phyloP scores from a whole-genome alignment of 2,888 invertebrate species.

The Andrena marginata region DNA sequence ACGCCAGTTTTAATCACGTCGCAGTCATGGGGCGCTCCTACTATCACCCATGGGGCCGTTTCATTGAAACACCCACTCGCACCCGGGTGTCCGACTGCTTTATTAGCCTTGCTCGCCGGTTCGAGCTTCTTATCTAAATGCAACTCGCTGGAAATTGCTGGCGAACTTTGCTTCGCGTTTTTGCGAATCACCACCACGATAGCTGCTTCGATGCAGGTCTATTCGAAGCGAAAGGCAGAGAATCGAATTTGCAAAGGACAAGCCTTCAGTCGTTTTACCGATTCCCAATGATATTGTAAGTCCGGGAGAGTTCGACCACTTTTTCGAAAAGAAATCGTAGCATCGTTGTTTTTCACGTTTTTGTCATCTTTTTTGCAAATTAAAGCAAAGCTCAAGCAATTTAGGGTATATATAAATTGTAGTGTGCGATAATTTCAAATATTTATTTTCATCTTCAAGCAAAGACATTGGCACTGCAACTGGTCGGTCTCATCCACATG shows the following conservation, averaged over 20 bases:
- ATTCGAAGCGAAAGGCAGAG: neutral
- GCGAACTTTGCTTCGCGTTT: neutral
- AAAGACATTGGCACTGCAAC: too few species aligned
- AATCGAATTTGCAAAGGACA: neutral
- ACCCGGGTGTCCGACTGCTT: slow-evolving; percentile 74
- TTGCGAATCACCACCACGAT: neutral
- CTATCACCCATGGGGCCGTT: slow-evolving; percentile 77
- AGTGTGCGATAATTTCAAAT: too few species aligned
- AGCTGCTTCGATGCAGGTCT: neutral
- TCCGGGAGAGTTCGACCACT: too few species aligned
- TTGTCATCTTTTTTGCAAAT: too few species aligned
- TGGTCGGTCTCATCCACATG: too few species aligned
- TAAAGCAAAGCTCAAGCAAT: too few species aligned
- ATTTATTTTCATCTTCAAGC: too few species aligned
- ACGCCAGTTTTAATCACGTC: slow-evolving; percentile 83
- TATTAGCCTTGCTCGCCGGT: slow-evolving; percentile 69
- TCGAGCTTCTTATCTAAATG: slow-evolving; percentile 53
- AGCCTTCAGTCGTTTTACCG: neutral
- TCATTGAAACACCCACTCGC: slow-evolving; percentile 77
- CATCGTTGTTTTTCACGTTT: too few species aligned
- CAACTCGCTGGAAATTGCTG: slow-evolving; percentile 29
- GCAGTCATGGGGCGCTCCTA: slow-evolving; percentile 72
- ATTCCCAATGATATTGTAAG: slow-evolving; percentile 31
- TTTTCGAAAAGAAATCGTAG: too few species aligned
- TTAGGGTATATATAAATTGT: too few species aligned